Evolutionary conservation across 2,797 vertebrate species (phyloP), one percentile per base, ranked within the genome.

Genomic region (Poliocrania exsul): DNA sequence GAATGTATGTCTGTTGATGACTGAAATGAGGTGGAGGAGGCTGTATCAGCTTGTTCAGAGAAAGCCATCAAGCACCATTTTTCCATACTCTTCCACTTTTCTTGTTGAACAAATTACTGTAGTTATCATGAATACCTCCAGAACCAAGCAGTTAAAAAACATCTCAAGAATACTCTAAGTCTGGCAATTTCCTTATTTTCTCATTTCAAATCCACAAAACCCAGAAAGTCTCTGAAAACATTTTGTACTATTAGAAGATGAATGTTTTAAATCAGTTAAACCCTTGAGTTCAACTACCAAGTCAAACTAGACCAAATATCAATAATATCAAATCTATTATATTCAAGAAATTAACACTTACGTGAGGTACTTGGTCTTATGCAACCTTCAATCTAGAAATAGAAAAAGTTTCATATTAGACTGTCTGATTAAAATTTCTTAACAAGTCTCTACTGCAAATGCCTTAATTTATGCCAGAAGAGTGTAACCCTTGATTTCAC

Each of bases 301-400:
- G 17, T 58, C 53, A 85, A 77, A 72, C 42, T 35, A 51, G 13
- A 51, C 50, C 38, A 74, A 73, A 35, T 35, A 84, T 29, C 12
- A 85, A 58, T 54, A 57, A 49, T 0, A 3, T 44, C 13, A 62
- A 29, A 78, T 53, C 14, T 50, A 33, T 28, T n/a, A 65, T 6
- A 93, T 28, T 82, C 4, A 57, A 73, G 18, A 69, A 70, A 90
- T 58, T 61, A 14, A 62, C 4, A 97, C 95, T 97, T 95, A 97
- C 95, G 9, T 82, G 70, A 69, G 58, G 49, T 71, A 78, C 80
- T n/a, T 67, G 85, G 67, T 85, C 78, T 92, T 58, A 40, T 0
- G 5, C 29, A 93, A 72, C 49, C 86, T 92, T 96, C 95, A 44
- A 28, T 51, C 97, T 97, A 81, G 64, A 61, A 93, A 81, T 0